Evolutionary conservation across 2,888 invertebrate species (phyloP).

Genomic region (Gisinianus flammeolus): DNA sequence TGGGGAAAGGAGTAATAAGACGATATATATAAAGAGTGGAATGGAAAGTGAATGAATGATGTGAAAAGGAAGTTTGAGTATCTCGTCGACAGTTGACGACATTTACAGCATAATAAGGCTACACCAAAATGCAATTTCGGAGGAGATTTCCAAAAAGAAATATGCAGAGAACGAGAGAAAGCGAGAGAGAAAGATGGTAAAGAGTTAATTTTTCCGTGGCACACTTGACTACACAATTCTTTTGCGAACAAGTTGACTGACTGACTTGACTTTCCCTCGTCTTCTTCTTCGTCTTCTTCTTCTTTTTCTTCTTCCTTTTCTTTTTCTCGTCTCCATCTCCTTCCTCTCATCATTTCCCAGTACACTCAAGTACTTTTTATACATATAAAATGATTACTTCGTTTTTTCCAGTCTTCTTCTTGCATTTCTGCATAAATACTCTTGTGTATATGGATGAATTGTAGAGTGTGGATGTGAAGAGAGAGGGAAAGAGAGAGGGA

Average conservation of each 20-base stretch:
- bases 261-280: not conserved
- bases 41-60: not conserved
- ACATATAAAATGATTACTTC: constrained; percentile 1
- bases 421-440: constrained; percentile 7
- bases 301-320: too few species aligned
- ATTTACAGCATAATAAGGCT: constrained; percentile 35
- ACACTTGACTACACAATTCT: constrained; percentile 30
- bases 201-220: constrained; percentile 20
- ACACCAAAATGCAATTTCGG: constrained; percentile 30
- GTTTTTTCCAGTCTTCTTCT: not conserved
- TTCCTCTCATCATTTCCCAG: not conserved
- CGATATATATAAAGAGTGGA: not conserved
- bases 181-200: not conserved
- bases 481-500: not conserved
- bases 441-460: not conserved
- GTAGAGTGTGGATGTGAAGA: not conserved
- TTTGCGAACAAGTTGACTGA: not conserved
- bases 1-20: not conserved
- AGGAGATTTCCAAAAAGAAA: constrained; percentile 7
- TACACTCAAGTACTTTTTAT: not conserved
- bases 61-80: constrained; percentile 12
- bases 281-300: too few species aligned
- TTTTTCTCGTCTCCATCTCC: too few species aligned
- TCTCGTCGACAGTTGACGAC: constrained; percentile 32
- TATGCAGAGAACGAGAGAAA: constrained; percentile 12